Evolutionary conservation across 2,888 invertebrate species (phyloP).

Genomic region (Torymus texanus): DNA sequence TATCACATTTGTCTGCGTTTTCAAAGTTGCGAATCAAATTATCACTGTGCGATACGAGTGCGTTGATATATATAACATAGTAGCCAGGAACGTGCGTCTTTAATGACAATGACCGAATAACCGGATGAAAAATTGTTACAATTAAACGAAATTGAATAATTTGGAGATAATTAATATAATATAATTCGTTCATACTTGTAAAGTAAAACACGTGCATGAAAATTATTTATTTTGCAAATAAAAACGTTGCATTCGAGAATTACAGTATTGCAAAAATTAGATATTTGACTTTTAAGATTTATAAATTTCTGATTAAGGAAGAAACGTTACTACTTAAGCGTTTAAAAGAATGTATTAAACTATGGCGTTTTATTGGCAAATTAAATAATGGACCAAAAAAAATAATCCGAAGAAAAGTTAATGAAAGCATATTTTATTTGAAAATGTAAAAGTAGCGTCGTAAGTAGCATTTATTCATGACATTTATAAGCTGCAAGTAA

Average conservation of each 20-base stretch:
- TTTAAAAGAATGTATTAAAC: background rate
- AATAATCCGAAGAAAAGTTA: constrained; percentile 33
- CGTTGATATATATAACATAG: constrained; percentile 8
- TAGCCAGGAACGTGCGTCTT: constrained; percentile 30
- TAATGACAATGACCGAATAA: constrained; percentile 36
- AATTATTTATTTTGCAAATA: constrained; percentile 51
- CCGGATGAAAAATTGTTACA: constrained; percentile 30
- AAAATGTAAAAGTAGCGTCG: constrained; percentile 1
- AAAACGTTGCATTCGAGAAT: constrained; percentile 30
- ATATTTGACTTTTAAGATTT: background rate
- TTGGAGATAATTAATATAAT: constrained; percentile 40
- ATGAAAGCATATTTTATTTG: constrained; percentile 17
- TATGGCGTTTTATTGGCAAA: constrained; percentile 48
- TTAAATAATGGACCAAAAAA: constrained; percentile 32
- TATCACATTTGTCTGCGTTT: constrained; percentile 41
- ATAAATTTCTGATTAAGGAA: background rate
- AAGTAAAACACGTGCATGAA: constrained; percentile 36
- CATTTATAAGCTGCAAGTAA: constrained; percentile 16
- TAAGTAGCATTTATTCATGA: constrained; percentile 2
- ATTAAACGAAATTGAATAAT: constrained; percentile 51
- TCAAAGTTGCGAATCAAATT: constrained; percentile 39
- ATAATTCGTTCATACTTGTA: constrained; percentile 28
- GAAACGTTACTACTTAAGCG: constrained; percentile 8
- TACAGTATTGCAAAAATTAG: constrained; percentile 9
- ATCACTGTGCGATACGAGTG: constrained; percentile 27